A percentile compares a stretch with the other conserved stretches of the same genome.
Evolutionary conservation across 1,140 invertebrate species (phyloP).

Genomic region (Drosophila willistoni): DNA sequence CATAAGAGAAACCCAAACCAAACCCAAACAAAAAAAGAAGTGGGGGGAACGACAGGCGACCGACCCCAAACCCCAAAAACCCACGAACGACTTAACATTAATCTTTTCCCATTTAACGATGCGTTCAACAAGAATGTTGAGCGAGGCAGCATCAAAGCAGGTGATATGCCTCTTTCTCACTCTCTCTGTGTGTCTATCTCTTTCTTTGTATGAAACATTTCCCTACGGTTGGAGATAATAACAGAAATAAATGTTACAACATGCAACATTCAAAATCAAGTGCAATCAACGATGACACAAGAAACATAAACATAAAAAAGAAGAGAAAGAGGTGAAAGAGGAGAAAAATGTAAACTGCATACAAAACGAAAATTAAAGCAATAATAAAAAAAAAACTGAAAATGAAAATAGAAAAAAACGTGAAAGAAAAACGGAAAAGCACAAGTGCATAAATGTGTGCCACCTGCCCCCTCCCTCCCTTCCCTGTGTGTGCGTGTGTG

Average conservation of each 20-base stretch:
- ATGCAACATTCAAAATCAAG: constrained; percentile 39
- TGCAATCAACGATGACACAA: constrained; percentile 34
- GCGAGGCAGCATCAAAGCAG: constrained; percentile 29
- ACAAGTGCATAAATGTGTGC: constrained; percentile 20
- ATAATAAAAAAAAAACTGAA: constrained; percentile 13
- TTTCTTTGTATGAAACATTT: constrained; percentile 2
- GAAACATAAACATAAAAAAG: constrained; percentile 20
- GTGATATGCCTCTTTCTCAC: constrained; percentile 19
- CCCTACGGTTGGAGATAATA: neutral
- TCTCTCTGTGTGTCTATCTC: neutral
- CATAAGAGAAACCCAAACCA: constrained; percentile 13
- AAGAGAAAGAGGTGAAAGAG: too few relatives aligned
- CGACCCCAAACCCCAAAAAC: constrained; percentile 16
- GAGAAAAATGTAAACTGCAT: constrained; percentile 19
- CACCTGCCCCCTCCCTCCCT: too few relatives aligned
- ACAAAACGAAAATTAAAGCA: constrained; percentile 39
- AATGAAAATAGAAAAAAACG: constrained; percentile 20
- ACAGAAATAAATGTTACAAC: constrained; percentile 26
- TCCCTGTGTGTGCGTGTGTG: constrained; percentile 12
- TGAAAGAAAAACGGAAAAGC: constrained; percentile 20
- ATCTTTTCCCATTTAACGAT: constrained; percentile 58
- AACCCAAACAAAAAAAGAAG: constrained; percentile 26
- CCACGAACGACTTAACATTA: constrained; percentile 38
- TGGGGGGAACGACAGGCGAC: neutral
- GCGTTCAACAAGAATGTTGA: constrained; percentile 52